These are phyloP conservation scores for Trididemnum nubilum DNA, from an alignment of 23 tunicate species.

Conservation along the genomic window DNA sequence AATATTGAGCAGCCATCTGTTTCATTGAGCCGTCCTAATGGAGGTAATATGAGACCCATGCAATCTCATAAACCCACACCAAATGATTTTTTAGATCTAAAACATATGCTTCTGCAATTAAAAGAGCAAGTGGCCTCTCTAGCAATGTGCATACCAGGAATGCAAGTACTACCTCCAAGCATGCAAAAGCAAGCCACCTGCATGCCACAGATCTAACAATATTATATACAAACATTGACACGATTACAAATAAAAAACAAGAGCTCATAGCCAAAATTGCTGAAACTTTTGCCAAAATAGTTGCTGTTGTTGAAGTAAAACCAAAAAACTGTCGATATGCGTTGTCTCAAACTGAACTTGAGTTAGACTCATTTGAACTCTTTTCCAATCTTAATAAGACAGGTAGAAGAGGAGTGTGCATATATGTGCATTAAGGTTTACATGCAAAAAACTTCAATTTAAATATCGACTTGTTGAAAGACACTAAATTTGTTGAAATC, in stretches of 20 bases:
- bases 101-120: too few species aligned
- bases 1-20: too few species aligned
- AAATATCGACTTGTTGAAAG: not conserved
- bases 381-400: not conserved
- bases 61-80: too few species aligned
- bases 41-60: too few species aligned
- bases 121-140: too few species aligned
- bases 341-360: not conserved
- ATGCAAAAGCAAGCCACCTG: too few species aligned
- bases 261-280: not conserved
- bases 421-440: not conserved
- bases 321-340: not conserved
- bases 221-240: not conserved
- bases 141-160: too few species aligned
- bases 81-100: too few species aligned
- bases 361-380: not conserved
- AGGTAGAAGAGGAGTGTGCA: not conserved
- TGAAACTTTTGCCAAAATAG: not conserved
- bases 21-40: too few species aligned
- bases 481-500: not conserved
- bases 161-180: too few species aligned
- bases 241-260: not conserved
- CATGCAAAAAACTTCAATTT: not conserved
- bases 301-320: not conserved
- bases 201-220: too few species aligned